Evolutionary conservation across 1,140 invertebrate species (phyloP), one percentile per base, ranked within the genome.

Genomic region (Catajapyx aquilonaris): DNA sequence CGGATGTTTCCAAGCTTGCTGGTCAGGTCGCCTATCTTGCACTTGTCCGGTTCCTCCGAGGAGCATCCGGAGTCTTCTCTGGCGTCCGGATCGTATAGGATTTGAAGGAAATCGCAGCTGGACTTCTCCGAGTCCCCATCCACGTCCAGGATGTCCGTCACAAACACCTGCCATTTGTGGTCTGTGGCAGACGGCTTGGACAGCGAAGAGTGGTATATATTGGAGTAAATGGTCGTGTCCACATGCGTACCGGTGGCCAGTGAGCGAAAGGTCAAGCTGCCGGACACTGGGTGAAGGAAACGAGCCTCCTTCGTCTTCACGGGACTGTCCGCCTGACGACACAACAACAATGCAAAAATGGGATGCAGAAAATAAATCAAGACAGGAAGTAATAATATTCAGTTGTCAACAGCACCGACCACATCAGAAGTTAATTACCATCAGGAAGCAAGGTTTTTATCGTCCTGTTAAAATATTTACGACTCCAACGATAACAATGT

Each of bases 131-230:
- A 19, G n/a, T 43, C 32, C 4, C 32, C 31, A 33, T 39, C n/a
- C n/a, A n/a, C n/a, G n/a, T n/a, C n/a, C n/a, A 88, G 71, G 38
- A 88, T 81, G 51, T 93, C 87, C 0, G 84, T 90, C 4, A 81
- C 78, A 44, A 76, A 84, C 30, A 91, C 70, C 50, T 86, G 81
- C 86, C 87, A 93, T 17, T 73, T 67, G 53, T 91, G 83, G 44
- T 74, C 62, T 0, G 76, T 73, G 30, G 20, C 45, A 33, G 51
- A 43, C 4, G 58, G 50, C 13, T 53, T 48, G 37, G 56, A 53
- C 42, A 55, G 51, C 18, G 49, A 46, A 2, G 54, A 52, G 41
- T 59, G 54, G 43, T 56, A 66, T 4, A 67, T 46, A 41, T 73
- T 66, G 13, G 85, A 71, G 28, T 81, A 67, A 3, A 86, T 78